Evolutionary conservation across 2,113 vertebrate genomes (phyloP), one percentile per base, ranked within the genome.

Genomic region (Spea multiplicata): DNA sequence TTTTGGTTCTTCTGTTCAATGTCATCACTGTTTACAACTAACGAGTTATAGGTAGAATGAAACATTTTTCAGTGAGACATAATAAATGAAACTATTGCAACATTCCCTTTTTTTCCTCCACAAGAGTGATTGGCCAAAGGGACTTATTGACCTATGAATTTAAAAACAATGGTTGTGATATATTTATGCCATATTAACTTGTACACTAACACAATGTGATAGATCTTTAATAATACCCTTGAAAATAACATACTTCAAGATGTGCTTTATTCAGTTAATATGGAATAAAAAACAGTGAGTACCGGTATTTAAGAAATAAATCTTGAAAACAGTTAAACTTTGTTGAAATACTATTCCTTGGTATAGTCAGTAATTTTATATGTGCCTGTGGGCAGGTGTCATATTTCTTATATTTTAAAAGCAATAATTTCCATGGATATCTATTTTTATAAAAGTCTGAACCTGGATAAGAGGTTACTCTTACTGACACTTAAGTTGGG

Each of bases 401-500:
- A 86, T 93, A 89, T 93, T 89, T 90, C 91, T 89, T 85, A 88
- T 91, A 90, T 94, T 94, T 91, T 91, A 94, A 91, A 91, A 89
- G 92, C 91, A 93, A 94, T 91, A 94, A 95, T 95, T 96, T 94
- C 92, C 94, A 95, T 94, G 94, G 96, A 97, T 95, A 95, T 94
- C 95, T 91, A 96, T 95, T 96, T 95, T 97, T 94, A 98, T 96
- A 95, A 95, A 91, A 91, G 94, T 94, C 96, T 91, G 94, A 94
- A 90, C 90, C 87, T 90, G 89, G 91, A 94, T 94, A 92, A 88
- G 91, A 82, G 52, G 88, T 90, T 91, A 89, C 90, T 84, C 90
- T 90, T 94, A 96, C 94, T 88, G 95, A 95, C 88, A 89, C 91
- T 85, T 90, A 87, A 84, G 86, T 90, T 87, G 91, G 91, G 84